Evolutionary conservation across 2,888 invertebrate species (phyloP).

Genomic region (Parelbella ahira): DNA sequence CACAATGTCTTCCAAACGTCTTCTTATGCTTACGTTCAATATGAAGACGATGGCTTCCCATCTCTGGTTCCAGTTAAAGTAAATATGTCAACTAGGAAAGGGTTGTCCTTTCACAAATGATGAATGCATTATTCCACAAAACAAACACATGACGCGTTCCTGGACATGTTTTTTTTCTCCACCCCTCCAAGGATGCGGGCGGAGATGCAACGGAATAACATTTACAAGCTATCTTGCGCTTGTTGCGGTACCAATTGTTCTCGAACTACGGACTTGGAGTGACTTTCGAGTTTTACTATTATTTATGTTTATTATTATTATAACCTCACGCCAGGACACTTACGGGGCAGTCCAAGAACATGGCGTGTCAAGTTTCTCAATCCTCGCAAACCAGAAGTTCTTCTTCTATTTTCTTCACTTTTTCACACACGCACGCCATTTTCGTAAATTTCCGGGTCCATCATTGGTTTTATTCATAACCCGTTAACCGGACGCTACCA

Average conservation of each 20-base stretch:
- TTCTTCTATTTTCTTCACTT: no score
- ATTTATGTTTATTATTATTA: no score
- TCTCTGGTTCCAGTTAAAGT: slow-evolving; percentile 23
- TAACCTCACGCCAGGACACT: no score
- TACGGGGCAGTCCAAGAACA: no score
- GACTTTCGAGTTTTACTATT: neutral
- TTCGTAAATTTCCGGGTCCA: no score
- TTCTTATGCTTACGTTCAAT: slow-evolving; percentile 6
- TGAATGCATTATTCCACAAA: slow-evolving; percentile 54
- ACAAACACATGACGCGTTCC: slow-evolving; percentile 53
- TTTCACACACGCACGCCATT: no score
- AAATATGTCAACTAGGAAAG: slow-evolving; percentile 33
- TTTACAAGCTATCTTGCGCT: slow-evolving; percentile 26
- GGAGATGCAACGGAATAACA: slow-evolving; percentile 45
- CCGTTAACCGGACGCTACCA: no score
- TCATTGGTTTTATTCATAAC: no score
- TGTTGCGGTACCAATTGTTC: slow-evolving; percentile 16
- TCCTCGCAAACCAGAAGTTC: no score
- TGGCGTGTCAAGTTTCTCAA: no score
- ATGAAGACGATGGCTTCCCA: slow-evolving; percentile 9
- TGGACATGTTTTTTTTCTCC: slow-evolving; percentile 30
- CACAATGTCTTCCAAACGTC: slow-evolving; percentile 15
- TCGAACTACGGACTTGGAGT: neutral
- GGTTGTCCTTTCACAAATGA: slow-evolving; percentile 39
- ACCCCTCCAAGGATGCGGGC: slow-evolving; percentile 44